phyloP scores from a whole-genome alignment of 2,113 vertebrate genomes.

The Donacobius atricapilla region DNA sequence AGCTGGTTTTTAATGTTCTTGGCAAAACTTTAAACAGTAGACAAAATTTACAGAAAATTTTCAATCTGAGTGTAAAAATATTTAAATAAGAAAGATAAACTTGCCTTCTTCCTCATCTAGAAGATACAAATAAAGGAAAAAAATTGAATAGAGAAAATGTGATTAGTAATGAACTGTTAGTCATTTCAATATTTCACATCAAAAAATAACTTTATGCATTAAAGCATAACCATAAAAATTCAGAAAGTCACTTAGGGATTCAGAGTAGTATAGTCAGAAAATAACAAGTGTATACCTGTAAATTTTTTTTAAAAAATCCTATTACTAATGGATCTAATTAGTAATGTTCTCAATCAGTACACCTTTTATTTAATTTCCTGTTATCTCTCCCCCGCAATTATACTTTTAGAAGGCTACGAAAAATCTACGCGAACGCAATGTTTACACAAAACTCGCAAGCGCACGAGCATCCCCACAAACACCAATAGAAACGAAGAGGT shows the following conservation, averaged over 20 bases:
- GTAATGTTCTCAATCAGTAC: neutral
- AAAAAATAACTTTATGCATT: conserved; percentile 17
- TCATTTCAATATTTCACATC: conserved; percentile 34
- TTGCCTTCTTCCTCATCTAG: conserved; percentile 94
- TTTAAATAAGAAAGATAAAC: conserved; percentile 72
- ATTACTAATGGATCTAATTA: neutral
- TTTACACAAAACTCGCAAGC: neutral
- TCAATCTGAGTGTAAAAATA: conserved; percentile 1
- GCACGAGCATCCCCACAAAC: neutral
- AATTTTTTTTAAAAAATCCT: neutral
- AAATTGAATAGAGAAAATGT: conserved; percentile 70
- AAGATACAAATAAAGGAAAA: conserved; percentile 72
- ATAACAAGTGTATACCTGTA: neutral
- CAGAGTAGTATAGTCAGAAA: neutral
- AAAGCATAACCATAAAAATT: neutral
- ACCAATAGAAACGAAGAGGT: neutral
- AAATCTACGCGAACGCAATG: neutral
- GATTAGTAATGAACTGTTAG: conserved; percentile 70
- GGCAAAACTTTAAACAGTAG: neutral
- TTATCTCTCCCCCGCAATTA: neutral
- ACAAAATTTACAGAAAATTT: neutral
- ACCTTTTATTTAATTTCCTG: neutral
- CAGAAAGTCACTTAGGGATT: neutral
- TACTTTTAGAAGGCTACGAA: neutral
- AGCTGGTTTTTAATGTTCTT: neutral